Conservation (phyloP, 2,888 invertebrate genomes). For the Aporophyla lueneburgensis region DNA sequence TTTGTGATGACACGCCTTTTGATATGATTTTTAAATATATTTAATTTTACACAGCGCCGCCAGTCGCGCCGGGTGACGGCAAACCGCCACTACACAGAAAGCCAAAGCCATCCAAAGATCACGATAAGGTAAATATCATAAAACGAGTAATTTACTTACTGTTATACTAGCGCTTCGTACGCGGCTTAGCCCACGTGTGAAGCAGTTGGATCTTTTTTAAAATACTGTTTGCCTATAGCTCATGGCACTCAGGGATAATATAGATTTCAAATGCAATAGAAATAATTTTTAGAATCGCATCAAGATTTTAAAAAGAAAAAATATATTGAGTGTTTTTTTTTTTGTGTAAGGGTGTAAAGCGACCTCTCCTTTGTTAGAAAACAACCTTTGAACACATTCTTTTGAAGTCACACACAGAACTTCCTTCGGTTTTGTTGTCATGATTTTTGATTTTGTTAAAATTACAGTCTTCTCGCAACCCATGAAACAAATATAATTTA, state of each 20-base stretch:
- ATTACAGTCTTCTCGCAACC: background rate
- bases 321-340: no score
- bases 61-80: slow-evolving; percentile 89
- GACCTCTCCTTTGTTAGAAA: background rate
- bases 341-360: no score
- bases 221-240: no score
- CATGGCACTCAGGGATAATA: no score
- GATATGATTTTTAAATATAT: background rate
- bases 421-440: background rate
- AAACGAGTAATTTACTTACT: background rate
- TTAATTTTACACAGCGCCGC: slow-evolving; percentile 74
- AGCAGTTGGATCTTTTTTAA: no score
- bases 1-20: slow-evolving; percentile 73
- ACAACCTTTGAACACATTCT: background rate
- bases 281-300: no score
- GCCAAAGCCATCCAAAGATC: slow-evolving; percentile 89
- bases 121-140: slow-evolving; percentile 79
- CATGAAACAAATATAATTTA: background rate
- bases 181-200: no score
- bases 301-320: no score
- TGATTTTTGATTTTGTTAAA: background rate
- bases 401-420: background rate
- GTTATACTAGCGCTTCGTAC: background rate
- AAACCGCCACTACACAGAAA: slow-evolving; percentile 92
- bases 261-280: no score